Evolutionary conservation across 2,888 invertebrate genomes (phyloP), one percentile per base, ranked within the genome.

Genomic region (Aphodius granarius): DNA sequence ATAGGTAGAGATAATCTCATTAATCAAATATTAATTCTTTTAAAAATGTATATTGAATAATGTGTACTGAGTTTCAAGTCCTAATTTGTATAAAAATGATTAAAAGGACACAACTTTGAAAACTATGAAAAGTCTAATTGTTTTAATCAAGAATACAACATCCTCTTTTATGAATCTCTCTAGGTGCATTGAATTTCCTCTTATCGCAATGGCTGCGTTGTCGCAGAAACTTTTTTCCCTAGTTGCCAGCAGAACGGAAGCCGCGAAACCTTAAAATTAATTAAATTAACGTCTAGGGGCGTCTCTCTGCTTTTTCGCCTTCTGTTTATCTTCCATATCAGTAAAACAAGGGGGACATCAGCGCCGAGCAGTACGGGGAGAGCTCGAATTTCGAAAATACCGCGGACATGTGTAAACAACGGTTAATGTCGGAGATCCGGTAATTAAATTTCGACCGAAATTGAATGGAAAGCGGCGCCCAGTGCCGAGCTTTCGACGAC

Each of bases 341-440:
- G 16, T 65, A 19, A 18, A 19, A 65, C 17, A 65, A 19, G 65
- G 19, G 65, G 1, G 65, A 65, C 16, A 65, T 9, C 16, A 65
- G 17, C 65, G 16, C 65, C 16, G 19, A 65, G 19, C 65, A 19
- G 65, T 6, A 6, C 19, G 16, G 19, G 19, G 16, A 6, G n/a
- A 6, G n/a, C 65, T 16, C 16, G 65, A 18, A 18, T 65, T 65
- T 19, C 65, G 65, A 19, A 65, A 65, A 65, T 65, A 65, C 65
- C 17, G n/a, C 65, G 65, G 65, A 65, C 65, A 19, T 65, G 65
- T 65, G 65, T 65, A 65, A 65, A 65, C 65, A 65, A 18, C 65
- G 65, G 16, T 65, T 65, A 65, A 65, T 18, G 65, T 65, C 65
- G 65, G 19, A 19, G 65, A 19, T 18, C 16, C 65, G 65, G 19